phyloP scores from a whole-genome alignment of 2,797 vertebrate genomes.

The Crocodylus rhombifer region DNA sequence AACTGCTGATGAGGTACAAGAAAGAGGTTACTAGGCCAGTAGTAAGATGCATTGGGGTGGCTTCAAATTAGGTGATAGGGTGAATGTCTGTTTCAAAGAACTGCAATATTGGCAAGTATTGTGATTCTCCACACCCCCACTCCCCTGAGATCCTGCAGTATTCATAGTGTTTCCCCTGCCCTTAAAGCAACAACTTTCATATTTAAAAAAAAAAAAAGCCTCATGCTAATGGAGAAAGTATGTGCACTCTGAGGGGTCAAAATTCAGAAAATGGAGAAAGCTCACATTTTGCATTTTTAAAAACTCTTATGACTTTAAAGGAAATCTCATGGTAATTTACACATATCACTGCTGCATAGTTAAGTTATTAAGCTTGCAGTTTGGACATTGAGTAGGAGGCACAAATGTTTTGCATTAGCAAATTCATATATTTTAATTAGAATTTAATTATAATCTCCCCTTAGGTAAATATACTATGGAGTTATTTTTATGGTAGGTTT shows the following conservation, averaged over 20 bases:
- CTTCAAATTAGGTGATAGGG: not conserved
- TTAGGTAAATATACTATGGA: not conserved
- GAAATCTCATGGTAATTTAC: not conserved
- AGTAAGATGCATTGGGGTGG: accelerated
- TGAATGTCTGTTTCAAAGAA: not conserved
- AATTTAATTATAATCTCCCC: not conserved
- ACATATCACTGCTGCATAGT: not conserved
- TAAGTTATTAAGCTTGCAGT: not conserved
- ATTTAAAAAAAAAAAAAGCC: not conserved
- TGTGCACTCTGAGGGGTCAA: not conserved
- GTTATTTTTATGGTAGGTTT: not conserved
- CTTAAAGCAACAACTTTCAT: not conserved
- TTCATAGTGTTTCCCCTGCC: not conserved
- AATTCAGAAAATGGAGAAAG: no score
- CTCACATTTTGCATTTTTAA: not conserved
- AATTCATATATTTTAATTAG: not conserved
- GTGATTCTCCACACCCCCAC: not conserved
- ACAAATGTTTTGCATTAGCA: not conserved
- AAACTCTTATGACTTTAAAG: not conserved
- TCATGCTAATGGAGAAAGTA: not conserved
- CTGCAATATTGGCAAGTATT: accelerated
- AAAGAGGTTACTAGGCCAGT: not conserved
- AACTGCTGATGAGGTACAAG: not conserved
- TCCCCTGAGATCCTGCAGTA: not conserved
- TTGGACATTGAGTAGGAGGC: not conserved